These are phyloP conservation scores for Ophraella communa DNA, from an alignment of 2,888 invertebrate genomes.

Conservation along the genomic window DNA sequence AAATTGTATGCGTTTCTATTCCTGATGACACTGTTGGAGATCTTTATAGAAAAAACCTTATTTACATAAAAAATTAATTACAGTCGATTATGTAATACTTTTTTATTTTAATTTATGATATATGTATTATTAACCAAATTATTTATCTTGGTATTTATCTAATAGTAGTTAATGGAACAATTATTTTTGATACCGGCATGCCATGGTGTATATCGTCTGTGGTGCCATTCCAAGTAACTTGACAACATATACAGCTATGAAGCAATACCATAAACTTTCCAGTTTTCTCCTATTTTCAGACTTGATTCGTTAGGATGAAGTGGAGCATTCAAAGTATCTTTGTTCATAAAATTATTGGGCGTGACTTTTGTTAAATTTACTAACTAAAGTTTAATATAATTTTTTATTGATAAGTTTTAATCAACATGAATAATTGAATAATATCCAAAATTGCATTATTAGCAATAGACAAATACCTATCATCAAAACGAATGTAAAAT, in stretches of 20 bases:
- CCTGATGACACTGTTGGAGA: not conserved
- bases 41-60: not conserved
- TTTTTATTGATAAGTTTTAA: too few relatives aligned
- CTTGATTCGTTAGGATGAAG: constrained; percentile 10
- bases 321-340: not conserved
- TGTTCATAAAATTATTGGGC: not conserved
- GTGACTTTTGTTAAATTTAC: not conserved
- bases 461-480: too few relatives aligned
- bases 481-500: too few relatives aligned
- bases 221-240: not conserved
- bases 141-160: not conserved
- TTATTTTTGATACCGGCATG: not conserved
- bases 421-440: too few relatives aligned
- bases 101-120: not conserved
- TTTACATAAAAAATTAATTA: not conserved
- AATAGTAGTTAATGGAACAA: not conserved
- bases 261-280: constrained; percentile 16
- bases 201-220: not conserved
- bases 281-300: constrained; percentile 17
- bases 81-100: not conserved
- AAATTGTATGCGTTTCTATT: not conserved
- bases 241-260: constrained; percentile 9
- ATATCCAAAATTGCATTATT: too few relatives aligned
- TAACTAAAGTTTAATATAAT: too few relatives aligned
- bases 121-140: too few relatives aligned